phyloP scores from a whole-genome alignment of 2,888 invertebrate species.

The Tolmerus cingulatus region DNA sequence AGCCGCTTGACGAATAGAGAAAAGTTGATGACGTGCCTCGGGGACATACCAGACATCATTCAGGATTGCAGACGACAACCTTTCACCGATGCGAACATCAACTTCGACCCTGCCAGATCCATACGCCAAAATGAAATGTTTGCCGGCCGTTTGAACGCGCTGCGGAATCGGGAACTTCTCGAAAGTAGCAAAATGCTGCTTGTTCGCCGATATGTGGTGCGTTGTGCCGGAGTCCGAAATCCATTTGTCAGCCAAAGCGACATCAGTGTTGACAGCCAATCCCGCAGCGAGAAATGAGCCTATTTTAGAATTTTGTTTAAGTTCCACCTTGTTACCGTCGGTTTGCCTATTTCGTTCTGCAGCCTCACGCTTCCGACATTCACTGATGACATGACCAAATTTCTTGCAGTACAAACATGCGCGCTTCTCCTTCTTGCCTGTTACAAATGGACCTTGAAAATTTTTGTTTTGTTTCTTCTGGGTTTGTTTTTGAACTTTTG shows the following conservation, averaged over 20 bases:
- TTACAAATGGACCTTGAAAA: neutral
- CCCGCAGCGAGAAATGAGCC: neutral
- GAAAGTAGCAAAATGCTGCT: neutral
- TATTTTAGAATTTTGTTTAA: neutral
- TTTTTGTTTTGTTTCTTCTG: neutral
- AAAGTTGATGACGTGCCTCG: neutral
- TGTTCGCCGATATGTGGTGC: slow-evolving; percentile 3
- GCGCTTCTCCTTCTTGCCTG: slow-evolving; percentile 5
- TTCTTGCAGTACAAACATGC: slow-evolving; percentile 11
- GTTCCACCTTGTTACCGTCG: neutral
- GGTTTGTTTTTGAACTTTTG: neutral
- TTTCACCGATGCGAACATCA: neutral
- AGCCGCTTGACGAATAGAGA: neutral
- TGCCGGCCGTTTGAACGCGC: neutral
- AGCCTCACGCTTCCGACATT: neutral
- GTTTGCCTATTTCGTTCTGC: neutral
- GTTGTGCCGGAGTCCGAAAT: slow-evolving; percentile 9
- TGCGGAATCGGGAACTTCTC: neutral
- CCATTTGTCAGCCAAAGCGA: neutral
- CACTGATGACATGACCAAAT: neutral
- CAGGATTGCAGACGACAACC: neutral
- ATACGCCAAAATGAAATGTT: neutral
- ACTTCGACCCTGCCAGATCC: neutral
- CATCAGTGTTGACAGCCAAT: neutral
- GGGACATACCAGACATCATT: neutral